A percentile compares a stretch with the other conserved stretches of the same genome.
Evolutionary conservation across 2,797 vertebrate genomes (phyloP).

Genomic region (Betta splendens): DNA sequence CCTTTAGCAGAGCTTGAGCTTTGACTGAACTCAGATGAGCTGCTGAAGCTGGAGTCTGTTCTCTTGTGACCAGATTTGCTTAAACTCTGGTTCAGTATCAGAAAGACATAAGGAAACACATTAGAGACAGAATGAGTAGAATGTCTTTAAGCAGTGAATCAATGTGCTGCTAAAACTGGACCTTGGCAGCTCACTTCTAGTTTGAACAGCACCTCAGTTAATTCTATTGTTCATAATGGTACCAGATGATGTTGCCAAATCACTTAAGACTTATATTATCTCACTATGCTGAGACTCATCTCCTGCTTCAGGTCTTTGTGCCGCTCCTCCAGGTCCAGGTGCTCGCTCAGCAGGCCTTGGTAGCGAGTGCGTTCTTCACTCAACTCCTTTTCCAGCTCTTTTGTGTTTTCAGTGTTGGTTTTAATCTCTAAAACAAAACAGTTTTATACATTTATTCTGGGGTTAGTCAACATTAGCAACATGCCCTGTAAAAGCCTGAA

Average conservation of each 20-base stretch:
- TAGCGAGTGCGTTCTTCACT: slow-evolving; percentile 90
- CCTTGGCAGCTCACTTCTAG: background rate
- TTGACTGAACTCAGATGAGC: slow-evolving; percentile 89
- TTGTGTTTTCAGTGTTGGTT: slow-evolving; percentile 82
- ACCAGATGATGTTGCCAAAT: background rate
- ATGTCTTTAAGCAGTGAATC: background rate
- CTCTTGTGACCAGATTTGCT: slow-evolving; percentile 84
- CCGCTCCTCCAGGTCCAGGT: slow-evolving; percentile 90
- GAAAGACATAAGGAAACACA: background rate
- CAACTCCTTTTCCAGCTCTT: slow-evolving; percentile 88
- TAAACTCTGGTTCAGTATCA: slow-evolving; percentile 75
- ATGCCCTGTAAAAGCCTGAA: background rate
- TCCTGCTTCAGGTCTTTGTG: slow-evolving; percentile 91
- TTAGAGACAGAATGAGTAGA: background rate
- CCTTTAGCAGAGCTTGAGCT: slow-evolving; percentile 86
- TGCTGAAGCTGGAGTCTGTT: slow-evolving; percentile 90
- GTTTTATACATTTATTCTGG: background rate
- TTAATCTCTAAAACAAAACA: slow-evolving; percentile 66
- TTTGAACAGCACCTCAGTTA: background rate
- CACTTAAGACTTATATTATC: slow-evolving; percentile 34
- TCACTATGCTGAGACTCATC: slow-evolving; percentile 83
- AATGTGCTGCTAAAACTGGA: background rate
- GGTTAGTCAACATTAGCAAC: background rate
- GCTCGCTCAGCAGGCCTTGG: slow-evolving; percentile 93
- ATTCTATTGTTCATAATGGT: background rate